Base-by-base conservation (phyloP, 1,140 invertebrate species). In the Cydia strobilella region DNA sequence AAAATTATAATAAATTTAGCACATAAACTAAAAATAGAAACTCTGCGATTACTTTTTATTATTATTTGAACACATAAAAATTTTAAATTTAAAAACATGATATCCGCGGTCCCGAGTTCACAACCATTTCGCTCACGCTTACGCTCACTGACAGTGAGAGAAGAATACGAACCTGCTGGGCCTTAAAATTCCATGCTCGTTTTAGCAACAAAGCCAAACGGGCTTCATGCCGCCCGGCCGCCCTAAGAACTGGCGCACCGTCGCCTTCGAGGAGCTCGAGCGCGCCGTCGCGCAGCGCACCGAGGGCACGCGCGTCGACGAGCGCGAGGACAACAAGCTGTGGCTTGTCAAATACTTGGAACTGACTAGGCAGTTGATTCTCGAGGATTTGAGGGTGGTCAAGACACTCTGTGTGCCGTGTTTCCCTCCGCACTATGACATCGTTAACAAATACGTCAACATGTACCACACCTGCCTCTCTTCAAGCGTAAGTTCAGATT, bases 371-470 rank as follows among this genome's bases (percentile, higher is more conserved):
- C 96, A 97, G 84, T 91, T 98, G 0, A 97, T 99, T 82, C 88
- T 99, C 0, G 98, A 99, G 86, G 98, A 99, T 92, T 93, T 99
- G 65, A 94, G 97, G 79, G 98, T 99, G 35, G 97, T 98, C 0
- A 99, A 98, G 93, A 98, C 96, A 0, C 91, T 99, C 0, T 98
- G 98, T 86, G 96, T 97, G 3, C 98, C 98, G 1, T 99, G 98
- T 90, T 99, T 99, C 89, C 99, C 99, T 3, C 97, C 98, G n/a
- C 95, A 96, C 77, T 99, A 99, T 83, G 95, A 99, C 86, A 99
- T 99, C 79, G 96, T 98, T 3, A 96, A 97, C 80, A 96, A 95
- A 91, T 99, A 97, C 93, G 96, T 99, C 0, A 94, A 95, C 81
- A 98, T 99, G 96, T 99, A 99, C 86, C 99, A 99, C 87, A 95